Conservation (phyloP, 2,797 vertebrate species). For the Myripristis murdjan region DNA sequence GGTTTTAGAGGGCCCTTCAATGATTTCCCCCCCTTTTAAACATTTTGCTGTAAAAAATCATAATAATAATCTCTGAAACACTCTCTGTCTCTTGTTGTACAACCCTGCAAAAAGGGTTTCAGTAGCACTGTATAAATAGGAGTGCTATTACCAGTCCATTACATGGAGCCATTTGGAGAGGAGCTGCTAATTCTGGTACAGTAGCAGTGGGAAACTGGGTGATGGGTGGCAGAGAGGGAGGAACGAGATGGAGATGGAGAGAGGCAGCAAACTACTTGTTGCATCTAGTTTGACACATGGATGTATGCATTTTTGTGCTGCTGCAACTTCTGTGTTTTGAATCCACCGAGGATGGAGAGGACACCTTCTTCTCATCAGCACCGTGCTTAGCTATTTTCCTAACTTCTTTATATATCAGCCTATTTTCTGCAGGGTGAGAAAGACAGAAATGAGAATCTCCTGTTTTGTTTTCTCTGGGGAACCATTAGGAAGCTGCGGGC, state of each 20-base stretch:
- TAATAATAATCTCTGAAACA: neutral
- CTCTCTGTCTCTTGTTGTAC: constrained; percentile 17
- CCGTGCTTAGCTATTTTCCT: neutral
- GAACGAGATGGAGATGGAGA: constrained; percentile 9
- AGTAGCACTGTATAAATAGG: constrained; percentile 26
- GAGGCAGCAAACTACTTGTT: neutral
- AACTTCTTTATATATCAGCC: neutral
- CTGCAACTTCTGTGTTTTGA: constrained; percentile 1
- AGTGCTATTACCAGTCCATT: constrained; percentile 31
- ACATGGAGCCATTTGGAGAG: constrained; percentile 19
- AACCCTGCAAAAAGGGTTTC: constrained; percentile 44
- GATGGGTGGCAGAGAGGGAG: constrained; percentile 1
- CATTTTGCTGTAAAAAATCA: neutral
- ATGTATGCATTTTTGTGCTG: neutral
- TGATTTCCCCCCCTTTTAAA: no score
- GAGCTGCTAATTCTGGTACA: constrained; percentile 32
- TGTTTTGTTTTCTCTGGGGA: neutral
- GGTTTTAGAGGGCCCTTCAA: neutral
- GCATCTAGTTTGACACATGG: no score
- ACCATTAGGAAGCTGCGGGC: neutral
- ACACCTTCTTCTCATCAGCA: neutral
- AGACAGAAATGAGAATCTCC: neutral
- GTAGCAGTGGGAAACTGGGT: neutral
- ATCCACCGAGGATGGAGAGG: neutral
- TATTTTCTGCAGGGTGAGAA: neutral